phyloP scores from a whole-genome alignment of 2,797 vertebrate genomes.

The Rhyacichthys aspro region DNA sequence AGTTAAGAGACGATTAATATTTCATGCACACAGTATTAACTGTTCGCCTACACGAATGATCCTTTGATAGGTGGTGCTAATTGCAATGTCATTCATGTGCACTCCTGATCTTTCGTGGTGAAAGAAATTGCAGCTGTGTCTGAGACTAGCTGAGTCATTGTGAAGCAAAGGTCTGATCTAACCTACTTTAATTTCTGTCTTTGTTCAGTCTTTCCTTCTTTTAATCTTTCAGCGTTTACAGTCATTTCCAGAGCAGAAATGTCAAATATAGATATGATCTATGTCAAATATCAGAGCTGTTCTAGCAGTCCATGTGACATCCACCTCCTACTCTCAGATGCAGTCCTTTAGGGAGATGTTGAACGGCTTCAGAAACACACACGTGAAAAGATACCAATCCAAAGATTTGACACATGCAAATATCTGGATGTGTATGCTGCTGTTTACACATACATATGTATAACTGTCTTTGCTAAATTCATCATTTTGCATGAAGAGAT shows the following conservation, averaged over 20 bases:
- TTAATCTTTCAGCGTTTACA: slow-evolving; percentile 52
- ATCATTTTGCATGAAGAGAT: too few species aligned
- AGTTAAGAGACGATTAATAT: slow-evolving; percentile 65
- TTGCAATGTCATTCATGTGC: background rate
- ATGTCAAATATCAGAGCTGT: slow-evolving; percentile 3
- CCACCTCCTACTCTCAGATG: too few species aligned
- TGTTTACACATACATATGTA: too few species aligned
- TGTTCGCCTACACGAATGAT: slow-evolving; percentile 20
- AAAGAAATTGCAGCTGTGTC: background rate
- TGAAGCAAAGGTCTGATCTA: slow-evolving; percentile 21
- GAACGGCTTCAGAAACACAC: too few species aligned
- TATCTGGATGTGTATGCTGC: too few species aligned
- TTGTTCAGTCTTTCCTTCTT: slow-evolving; percentile 38
- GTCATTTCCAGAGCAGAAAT: slow-evolving; percentile 35
- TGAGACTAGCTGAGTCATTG: too few species aligned
- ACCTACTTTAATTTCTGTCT: slow-evolving; percentile 43
- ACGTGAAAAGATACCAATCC: too few species aligned
- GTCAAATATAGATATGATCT: slow-evolving; percentile 15
- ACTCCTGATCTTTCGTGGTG: background rate
- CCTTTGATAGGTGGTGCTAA: background rate
- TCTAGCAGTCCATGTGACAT: background rate
- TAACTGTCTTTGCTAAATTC: too few species aligned
- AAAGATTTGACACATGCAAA: too few species aligned
- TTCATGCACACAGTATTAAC: slow-evolving; percentile 56
- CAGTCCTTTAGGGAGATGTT: too few species aligned